phyloP scores from a whole-genome alignment of 2,888 invertebrate genomes.

The Boloria euphrosyne region DNA sequence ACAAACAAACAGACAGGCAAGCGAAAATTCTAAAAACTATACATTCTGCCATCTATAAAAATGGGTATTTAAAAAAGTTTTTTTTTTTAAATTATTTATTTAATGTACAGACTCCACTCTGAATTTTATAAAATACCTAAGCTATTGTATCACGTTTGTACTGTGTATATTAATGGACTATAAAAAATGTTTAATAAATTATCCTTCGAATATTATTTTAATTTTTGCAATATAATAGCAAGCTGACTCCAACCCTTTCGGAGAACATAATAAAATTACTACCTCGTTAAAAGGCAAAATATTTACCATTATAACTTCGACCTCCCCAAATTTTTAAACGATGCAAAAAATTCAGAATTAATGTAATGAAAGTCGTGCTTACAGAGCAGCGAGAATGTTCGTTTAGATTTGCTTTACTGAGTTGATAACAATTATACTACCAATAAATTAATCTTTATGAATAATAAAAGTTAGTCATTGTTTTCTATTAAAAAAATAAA shows the following conservation, averaged over 20 bases:
- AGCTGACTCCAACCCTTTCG: constrained; percentile 12
- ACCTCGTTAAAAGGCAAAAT: constrained; percentile 18
- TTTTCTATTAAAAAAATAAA: neutral
- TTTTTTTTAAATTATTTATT: no score
- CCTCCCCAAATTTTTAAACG: constrained; percentile 11
- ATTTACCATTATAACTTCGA: constrained; percentile 18
- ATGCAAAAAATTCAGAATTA: constrained; percentile 10
- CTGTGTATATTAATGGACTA: no score
- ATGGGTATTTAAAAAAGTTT: no score
- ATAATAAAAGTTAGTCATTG: neutral
- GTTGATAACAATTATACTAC: neutral
- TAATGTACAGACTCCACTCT: no score
- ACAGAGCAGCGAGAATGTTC: constrained; percentile 5
- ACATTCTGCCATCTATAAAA: no score
- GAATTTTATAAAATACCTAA: no score
- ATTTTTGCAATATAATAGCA: neutral
- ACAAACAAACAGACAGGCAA: no score
- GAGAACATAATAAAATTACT: constrained; percentile 11
- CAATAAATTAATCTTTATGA: constrained; percentile 3
- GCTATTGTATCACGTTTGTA: no score
- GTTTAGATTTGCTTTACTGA: constrained; percentile 1
- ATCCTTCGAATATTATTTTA: neutral
- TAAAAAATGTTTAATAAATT: no score
- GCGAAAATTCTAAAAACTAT: no score
- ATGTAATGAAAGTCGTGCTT: constrained; percentile 14